Conservation (phyloP, 2,888 invertebrate species). For the Steinernema scapterisci region DNA sequence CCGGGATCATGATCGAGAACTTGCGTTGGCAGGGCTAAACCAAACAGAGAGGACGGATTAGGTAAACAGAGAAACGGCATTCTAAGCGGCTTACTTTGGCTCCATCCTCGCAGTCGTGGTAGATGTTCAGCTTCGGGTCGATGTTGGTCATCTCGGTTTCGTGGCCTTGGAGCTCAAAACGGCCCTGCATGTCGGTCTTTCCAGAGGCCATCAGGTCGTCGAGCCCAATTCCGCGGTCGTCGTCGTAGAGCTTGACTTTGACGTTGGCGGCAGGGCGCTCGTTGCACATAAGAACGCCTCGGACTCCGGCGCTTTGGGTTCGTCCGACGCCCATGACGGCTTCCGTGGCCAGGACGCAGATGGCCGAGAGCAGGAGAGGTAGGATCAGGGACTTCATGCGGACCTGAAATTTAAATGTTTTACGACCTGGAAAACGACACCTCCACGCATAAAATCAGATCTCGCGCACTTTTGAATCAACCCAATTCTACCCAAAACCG, state of each 20-base stretch:
- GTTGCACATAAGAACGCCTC: conserved; percentile 33
- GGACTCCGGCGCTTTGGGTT: conserved; percentile 33
- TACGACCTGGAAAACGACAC: too few species aligned
- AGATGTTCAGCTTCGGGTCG: conserved; percentile 47
- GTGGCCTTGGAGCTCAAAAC: conserved; percentile 51
- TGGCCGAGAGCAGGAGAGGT: background rate
- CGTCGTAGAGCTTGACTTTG: conserved; percentile 36
- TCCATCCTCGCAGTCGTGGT: conserved; percentile 22
- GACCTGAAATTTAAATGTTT: too few species aligned
- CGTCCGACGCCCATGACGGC: background rate
- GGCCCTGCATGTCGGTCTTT: conserved; percentile 51
- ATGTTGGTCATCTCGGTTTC: conserved; percentile 50
- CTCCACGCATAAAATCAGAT: too few species aligned
- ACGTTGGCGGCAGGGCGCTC: conserved; percentile 14
- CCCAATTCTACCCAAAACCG: background rate
- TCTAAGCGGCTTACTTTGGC: background rate
- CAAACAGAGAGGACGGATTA: too few species aligned
- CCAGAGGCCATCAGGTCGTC: conserved; percentile 61
- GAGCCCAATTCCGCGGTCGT: conserved; percentile 41
- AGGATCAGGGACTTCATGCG: background rate
- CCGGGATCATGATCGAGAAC: conserved; percentile 36
- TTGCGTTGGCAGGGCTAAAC: conserved; percentile 38
- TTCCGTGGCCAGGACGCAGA: background rate
- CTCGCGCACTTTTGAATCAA: too few species aligned
- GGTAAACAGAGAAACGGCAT: too few species aligned